Percentiles rank a stretch among this genome's conserved stretches.
Conservation (phyloP, 2,113 vertebrate genomes). For the Seriola rivoliana region DNA sequence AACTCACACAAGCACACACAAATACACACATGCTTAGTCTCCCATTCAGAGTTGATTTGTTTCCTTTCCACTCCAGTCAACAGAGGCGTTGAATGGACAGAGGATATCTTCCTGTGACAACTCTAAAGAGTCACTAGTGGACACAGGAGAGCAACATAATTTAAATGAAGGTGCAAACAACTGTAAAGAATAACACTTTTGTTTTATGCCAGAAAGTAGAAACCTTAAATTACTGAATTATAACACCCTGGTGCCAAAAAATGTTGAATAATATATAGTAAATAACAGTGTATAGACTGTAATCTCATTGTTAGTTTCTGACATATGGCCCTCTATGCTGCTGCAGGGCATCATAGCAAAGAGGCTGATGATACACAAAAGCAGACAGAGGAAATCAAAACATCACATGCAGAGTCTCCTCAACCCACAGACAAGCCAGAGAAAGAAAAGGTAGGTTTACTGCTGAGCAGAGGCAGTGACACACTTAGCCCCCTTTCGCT, state of each 20-base stretch:
- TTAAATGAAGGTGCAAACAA: conserved; percentile 34
- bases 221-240: not conserved
- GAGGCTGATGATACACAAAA: conserved; percentile 62
- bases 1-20: not conserved
- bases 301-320: not conserved
- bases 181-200: not conserved
- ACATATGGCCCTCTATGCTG: not conserved
- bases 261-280: not conserved
- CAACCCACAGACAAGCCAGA: conserved; percentile 59
- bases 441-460: conserved; percentile 60
- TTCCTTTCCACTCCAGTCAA: conserved; percentile 48
- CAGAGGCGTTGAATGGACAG: conserved; percentile 29
- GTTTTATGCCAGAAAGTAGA: not conserved
- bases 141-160: conserved; percentile 33
- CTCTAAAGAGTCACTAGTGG: conserved; percentile 44
- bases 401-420: not conserved
- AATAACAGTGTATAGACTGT: not conserved
- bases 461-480: not conserved
- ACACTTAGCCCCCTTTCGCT: too few relatives aligned
- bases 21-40: too few relatives aligned
- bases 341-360: conserved; percentile 45
- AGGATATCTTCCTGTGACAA: conserved; percentile 70
- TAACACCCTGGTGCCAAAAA: too few relatives aligned
- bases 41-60: not conserved
- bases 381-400: conserved; percentile 53